Evolutionary conservation across 2,113 vertebrate genomes (phyloP).

Genomic region (Bombycilla garrulus): DNA sequence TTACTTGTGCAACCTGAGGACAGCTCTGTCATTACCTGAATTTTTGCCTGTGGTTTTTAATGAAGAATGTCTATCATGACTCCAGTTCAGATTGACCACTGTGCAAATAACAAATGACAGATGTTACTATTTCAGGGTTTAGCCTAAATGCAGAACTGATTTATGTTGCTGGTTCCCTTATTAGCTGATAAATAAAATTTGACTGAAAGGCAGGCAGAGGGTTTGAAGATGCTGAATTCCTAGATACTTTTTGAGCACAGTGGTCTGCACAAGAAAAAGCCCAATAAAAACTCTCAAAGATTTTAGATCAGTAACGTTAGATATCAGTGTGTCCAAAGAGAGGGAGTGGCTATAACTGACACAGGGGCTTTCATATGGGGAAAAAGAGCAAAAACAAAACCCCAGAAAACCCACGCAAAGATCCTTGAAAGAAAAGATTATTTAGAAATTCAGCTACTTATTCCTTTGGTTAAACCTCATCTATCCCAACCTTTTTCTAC

Average conservation of each 20-base stretch:
- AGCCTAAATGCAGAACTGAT: not conserved
- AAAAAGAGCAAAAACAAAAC: not conserved
- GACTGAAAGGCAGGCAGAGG: not conserved
- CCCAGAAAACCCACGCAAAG: rapidly evolving
- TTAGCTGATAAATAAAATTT: not conserved
- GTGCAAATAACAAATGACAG: not conserved
- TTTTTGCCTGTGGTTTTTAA: not conserved
- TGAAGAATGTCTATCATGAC: not conserved
- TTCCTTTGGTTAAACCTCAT: not conserved
- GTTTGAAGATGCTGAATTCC: not conserved
- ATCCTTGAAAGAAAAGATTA: not conserved
- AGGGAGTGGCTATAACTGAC: not conserved
- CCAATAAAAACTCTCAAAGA: not conserved
- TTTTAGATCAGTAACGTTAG: not conserved
- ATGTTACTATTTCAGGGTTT: not conserved
- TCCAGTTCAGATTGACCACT: not conserved
- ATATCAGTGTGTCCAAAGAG: not conserved
- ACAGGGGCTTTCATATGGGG: rapidly evolving
- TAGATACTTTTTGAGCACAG: not conserved
- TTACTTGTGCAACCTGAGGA: not conserved
- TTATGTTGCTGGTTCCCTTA: not conserved
- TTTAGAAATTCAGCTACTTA: not conserved
- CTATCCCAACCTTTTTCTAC: not conserved
- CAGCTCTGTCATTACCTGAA: not conserved
- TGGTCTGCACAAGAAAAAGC: not conserved